Evolutionary conservation across 2,113 vertebrate genomes (phyloP).

Genomic region (Oophaga pumilio): DNA sequence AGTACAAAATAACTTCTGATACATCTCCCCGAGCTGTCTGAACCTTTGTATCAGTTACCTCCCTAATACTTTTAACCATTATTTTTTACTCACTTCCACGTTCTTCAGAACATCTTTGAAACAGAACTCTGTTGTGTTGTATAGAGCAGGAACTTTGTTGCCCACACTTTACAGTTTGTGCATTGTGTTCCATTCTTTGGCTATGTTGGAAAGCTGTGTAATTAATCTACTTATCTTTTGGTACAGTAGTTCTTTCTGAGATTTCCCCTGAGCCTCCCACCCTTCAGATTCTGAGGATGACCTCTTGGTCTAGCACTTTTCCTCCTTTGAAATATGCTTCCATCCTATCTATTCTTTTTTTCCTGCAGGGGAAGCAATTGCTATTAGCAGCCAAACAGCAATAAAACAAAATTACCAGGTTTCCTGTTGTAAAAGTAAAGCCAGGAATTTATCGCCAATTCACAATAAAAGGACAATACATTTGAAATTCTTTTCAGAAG

Average conservation of each 20-base stretch:
- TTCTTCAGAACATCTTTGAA: conserved; percentile 7
- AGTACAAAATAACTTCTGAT: background rate
- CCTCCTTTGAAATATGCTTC: conserved; percentile 48
- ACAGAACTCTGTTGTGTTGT: background rate
- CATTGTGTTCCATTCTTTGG: conserved; percentile 34
- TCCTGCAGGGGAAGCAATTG: conserved; percentile 49
- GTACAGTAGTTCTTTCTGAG: conserved; percentile 43
- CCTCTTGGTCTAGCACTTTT: conserved; percentile 41
- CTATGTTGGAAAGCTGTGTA: conserved; percentile 17
- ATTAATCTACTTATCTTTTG: conserved; percentile 44
- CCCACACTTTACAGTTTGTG: conserved; percentile 20
- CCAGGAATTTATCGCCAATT: conserved; percentile 47
- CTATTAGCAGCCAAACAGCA: conserved; percentile 48
- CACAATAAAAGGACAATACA: conserved; percentile 40
- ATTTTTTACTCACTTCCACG: background rate
- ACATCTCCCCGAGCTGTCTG: background rate
- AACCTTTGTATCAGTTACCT: background rate
- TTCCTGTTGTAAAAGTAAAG: conserved; percentile 57
- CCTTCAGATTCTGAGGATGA: conserved; percentile 33
- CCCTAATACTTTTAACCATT: background rate
- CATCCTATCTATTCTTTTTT: conserved; percentile 38
- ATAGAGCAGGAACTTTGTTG: conserved; percentile 1
- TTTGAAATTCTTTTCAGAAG: conserved; percentile 24
- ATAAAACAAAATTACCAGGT: conserved; percentile 53
- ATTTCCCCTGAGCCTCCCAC: conserved; percentile 41